phyloP scores from a whole-genome alignment of 2,113 vertebrate species.

The Charina bottae region DNA sequence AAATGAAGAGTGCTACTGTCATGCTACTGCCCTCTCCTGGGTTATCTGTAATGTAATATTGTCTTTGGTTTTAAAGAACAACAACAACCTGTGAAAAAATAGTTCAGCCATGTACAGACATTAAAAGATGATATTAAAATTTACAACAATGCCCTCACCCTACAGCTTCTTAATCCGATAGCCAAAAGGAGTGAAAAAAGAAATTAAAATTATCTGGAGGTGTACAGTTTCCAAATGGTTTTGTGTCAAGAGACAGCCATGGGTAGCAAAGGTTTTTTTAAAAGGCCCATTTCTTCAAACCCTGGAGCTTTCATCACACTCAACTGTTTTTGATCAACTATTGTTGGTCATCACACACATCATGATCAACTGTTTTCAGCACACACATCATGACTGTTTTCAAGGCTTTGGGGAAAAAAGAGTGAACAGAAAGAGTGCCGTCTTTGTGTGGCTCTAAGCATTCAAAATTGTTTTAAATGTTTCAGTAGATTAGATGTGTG shows the following conservation, averaged over 20 bases:
- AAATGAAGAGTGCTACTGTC: accelerated
- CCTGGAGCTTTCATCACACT: not conserved
- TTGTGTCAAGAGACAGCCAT: not conserved
- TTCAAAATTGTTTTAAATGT: not conserved
- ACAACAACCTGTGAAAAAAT: not conserved
- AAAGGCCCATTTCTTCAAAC: not conserved
- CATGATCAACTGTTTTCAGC: not conserved
- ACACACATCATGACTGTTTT: not conserved
- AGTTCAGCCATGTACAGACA: not conserved
- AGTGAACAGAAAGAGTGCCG: not conserved
- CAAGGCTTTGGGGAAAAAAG: not conserved
- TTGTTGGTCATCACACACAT: no score
- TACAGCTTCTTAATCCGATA: not conserved
- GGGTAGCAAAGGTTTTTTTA: not conserved
- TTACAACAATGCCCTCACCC: not conserved
- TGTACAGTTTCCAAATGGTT: not conserved
- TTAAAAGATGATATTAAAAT: not conserved
- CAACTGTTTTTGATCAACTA: not conserved
- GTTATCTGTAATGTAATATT: not conserved
- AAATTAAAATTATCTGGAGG: not conserved
- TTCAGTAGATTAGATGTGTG: not conserved
- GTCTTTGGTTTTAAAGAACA: not conserved
- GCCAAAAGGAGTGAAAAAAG: not conserved
- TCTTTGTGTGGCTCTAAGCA: not conserved
- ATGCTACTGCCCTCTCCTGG: slow-evolving; percentile 3